These are phyloP conservation scores for Melanchra persicariae DNA, from an alignment of 2,888 invertebrate genomes.

Conservation along the genomic window DNA sequence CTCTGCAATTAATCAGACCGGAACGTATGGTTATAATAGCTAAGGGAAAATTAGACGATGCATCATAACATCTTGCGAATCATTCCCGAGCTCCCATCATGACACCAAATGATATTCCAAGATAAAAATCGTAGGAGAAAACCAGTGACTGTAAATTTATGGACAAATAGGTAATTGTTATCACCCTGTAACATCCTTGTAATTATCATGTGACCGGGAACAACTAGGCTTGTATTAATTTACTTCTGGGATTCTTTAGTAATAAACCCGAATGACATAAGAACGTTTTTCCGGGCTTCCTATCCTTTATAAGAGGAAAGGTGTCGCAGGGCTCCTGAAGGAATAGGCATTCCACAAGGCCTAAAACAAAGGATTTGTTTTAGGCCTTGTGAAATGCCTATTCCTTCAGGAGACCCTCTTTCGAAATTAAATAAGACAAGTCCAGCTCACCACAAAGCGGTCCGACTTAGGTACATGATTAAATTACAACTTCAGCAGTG, in stretches of 20 bases:
- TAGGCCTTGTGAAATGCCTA: neutral
- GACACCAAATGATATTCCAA: neutral
- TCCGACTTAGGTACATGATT: neutral
- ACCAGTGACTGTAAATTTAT: neutral
- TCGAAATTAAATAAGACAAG: conserved; percentile 4
- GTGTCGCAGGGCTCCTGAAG: neutral
- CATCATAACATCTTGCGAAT: conserved; percentile 1
- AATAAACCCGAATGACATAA: neutral
- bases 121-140: conserved; percentile 11
- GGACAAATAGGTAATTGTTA: neutral
- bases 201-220: neutral
- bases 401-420: conserved; percentile 8
- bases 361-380: neutral
- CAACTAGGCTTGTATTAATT: neutral
- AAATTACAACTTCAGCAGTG: conserved; percentile 16
- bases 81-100: neutral
- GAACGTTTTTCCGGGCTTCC: neutral
- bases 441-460: conserved; percentile 16
- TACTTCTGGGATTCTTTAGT: neutral
- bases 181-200: conserved; percentile 1
- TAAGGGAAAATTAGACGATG: conserved; percentile 41
- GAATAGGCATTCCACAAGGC: neutral
- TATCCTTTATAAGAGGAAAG: neutral
- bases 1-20: conserved; percentile 35
- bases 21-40: conserved; percentile 5